phyloP scores from a whole-genome alignment of 1,140 invertebrate species.

The Tetramorium alpestre region DNA sequence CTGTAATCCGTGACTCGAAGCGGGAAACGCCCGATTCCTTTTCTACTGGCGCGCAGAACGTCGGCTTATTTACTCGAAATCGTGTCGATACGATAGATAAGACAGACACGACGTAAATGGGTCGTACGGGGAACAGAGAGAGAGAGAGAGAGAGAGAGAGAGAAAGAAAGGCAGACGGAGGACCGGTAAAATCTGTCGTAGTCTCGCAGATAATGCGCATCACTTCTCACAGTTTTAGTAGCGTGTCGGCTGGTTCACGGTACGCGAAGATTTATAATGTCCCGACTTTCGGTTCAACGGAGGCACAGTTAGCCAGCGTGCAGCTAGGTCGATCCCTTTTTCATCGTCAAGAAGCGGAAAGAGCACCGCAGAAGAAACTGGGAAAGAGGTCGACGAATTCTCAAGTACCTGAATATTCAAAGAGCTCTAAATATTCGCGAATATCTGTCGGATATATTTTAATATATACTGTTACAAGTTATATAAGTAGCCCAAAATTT shows the following conservation, averaged over 20 bases:
- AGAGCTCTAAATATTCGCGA: constrained; percentile 23
- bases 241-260: constrained; percentile 47
- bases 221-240: constrained; percentile 52
- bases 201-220: constrained; percentile 49
- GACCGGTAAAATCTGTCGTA: constrained; percentile 47
- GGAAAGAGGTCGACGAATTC: constrained; percentile 28
- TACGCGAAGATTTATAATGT: constrained; percentile 60
- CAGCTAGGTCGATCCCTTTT: constrained; percentile 46
- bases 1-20: constrained; percentile 59
- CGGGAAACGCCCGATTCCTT: constrained; percentile 58
- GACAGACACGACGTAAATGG: constrained; percentile 52
- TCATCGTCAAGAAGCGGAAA: constrained; percentile 39
- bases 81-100: constrained; percentile 54
- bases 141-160: constrained; percentile 11
- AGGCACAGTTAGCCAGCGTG: constrained; percentile 22
- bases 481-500: too few relatives aligned
- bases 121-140: constrained; percentile 3
- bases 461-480: not conserved
- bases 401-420: constrained; percentile 31
- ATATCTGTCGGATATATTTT: not conserved
- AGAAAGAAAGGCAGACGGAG: not conserved
- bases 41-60: constrained; percentile 31
- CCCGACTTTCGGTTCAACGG: constrained; percentile 44
- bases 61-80: constrained; percentile 59
- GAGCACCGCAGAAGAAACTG: constrained; percentile 12